Conservation (phyloP, 2,113 vertebrate species). For the Melozone crissalis region DNA sequence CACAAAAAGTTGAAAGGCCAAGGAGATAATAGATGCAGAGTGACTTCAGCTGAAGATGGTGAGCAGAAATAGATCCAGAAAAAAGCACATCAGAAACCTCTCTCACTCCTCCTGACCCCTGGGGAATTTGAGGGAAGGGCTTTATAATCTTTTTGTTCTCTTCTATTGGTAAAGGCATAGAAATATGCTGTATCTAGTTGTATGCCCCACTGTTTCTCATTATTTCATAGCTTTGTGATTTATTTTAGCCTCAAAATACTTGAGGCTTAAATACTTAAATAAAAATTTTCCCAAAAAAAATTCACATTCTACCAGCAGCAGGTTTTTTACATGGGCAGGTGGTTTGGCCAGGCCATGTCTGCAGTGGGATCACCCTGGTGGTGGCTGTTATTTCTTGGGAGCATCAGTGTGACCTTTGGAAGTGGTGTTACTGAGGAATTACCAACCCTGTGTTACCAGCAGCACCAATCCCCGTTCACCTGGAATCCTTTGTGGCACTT, state of each 20-base stretch:
- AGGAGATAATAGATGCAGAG: neutral
- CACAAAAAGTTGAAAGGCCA: neutral
- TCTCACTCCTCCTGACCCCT: neutral
- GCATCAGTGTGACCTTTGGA: neutral
- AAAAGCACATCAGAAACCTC: neutral
- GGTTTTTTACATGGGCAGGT: neutral
- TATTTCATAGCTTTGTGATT: neutral
- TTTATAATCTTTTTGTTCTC: neutral
- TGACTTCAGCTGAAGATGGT: neutral
- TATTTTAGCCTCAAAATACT: neutral
- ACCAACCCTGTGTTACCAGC: neutral
- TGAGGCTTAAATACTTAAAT: neutral
- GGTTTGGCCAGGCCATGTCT: neutral
- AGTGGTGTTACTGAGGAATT: neutral
- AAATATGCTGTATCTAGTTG: neutral
- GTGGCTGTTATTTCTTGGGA: neutral
- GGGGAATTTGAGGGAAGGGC: neutral
- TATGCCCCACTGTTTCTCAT: neutral
- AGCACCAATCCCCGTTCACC: no score
- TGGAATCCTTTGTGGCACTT: neutral
- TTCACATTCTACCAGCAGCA: neutral
- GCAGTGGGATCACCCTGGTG: neutral
- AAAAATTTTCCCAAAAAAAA: neutral
- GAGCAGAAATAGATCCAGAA: constrained; percentile 24
- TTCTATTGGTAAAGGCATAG: neutral